Evolutionary conservation across 1,140 invertebrate species (phyloP).

Genomic region (Brachionus manjavacas): DNA sequence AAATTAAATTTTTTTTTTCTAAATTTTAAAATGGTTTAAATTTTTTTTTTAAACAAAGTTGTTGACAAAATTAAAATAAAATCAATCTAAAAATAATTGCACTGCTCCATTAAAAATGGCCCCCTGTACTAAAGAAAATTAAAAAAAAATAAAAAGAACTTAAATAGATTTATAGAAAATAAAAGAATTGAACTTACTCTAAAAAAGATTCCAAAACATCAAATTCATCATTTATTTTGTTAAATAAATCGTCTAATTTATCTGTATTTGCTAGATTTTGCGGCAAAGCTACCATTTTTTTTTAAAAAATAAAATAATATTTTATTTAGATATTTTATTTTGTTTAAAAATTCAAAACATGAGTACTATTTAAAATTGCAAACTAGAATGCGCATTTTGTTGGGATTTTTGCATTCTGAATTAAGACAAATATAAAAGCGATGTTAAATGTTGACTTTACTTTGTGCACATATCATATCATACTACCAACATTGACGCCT

Average conservation of each 20-base stretch:
- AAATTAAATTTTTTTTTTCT: too few relatives aligned
- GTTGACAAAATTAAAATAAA: too few relatives aligned
- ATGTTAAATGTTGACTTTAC: not conserved
- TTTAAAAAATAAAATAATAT: not conserved
- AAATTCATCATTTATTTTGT: slow-evolving; percentile 27
- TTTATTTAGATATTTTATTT: not conserved
- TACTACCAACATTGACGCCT: too few relatives aligned
- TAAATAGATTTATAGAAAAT: not conserved
- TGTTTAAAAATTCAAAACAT: not conserved
- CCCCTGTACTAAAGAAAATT: not conserved
- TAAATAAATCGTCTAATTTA: not conserved
- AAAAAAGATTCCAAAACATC: not conserved
- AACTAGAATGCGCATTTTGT: not conserved
- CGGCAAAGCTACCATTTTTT: not conserved
- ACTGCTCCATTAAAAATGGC: too few relatives aligned
- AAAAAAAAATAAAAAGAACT: not conserved
- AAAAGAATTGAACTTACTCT: not conserved
- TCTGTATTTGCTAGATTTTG: not conserved
- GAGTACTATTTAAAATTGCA: not conserved
- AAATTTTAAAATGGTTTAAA: too few relatives aligned
- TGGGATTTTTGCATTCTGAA: not conserved
- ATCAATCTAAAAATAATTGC: too few relatives aligned
- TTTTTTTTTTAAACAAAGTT: too few relatives aligned
- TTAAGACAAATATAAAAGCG: not conserved
- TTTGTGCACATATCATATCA: not conserved